phyloP scores from a whole-genome alignment of 1,140 invertebrate species.

The Drosophila arawakana region DNA sequence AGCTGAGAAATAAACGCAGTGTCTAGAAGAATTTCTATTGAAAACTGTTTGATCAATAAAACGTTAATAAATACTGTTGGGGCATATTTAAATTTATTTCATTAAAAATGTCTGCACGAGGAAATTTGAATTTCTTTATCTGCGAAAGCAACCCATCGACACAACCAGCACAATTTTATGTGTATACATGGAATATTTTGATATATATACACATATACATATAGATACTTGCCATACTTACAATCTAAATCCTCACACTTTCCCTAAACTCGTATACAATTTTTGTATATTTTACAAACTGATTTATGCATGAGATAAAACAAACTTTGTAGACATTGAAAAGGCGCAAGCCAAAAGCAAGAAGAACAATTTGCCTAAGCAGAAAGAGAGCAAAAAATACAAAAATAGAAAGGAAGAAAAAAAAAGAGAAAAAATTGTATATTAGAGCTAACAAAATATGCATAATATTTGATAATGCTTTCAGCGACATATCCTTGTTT shows the following conservation, averaged over 20 bases:
- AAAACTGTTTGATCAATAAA: no score
- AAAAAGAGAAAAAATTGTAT: conserved; percentile 52
- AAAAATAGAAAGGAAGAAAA: no score
- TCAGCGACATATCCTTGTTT: conserved; percentile 73
- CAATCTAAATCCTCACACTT: conserved; percentile 30
- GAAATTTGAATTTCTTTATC: conserved; percentile 62
- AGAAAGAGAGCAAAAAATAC: conserved; percentile 26
- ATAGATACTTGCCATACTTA: neutral
- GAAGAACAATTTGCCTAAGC: conserved; percentile 34
- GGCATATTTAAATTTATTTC: conserved; percentile 1
- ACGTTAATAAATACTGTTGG: no score
- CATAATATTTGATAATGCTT: conserved; percentile 83
- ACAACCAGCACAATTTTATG: conserved; percentile 14
- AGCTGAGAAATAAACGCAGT: neutral
- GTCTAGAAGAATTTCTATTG: neutral
- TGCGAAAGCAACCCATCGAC: conserved; percentile 9
- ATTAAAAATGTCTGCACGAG: neutral
- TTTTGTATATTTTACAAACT: conserved; percentile 76
- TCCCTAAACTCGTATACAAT: conserved; percentile 54
- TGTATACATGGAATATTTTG: conserved; percentile 1
- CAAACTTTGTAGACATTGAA: conserved; percentile 78
- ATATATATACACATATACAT: neutral
- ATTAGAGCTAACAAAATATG: conserved; percentile 75
- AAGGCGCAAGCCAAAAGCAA: conserved; percentile 29
- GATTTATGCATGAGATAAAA: conserved; percentile 81